Base-by-base conservation (phyloP, 2,888 invertebrate species). In the Trachelus iudaicus region DNA sequence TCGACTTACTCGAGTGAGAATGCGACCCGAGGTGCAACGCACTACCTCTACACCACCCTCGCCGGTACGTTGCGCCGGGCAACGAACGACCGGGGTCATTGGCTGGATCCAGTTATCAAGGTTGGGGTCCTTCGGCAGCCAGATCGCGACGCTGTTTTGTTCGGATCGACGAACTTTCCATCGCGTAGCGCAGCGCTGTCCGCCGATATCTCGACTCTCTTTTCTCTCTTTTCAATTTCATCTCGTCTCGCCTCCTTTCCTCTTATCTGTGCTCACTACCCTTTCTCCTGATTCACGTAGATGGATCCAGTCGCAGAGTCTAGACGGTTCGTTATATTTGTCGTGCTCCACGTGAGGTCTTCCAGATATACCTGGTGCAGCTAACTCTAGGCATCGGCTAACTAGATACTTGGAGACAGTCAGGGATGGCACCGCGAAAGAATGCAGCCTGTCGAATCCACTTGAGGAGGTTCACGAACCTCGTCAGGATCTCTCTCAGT, bases 101-200 rank as follows among this genome's bases (percentile, higher is more conserved):
- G 89, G 83, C 89, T 86, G 85, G 84, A 87, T 87, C 88, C 87
- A 88, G 87, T 87, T 88, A 89, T 85, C 88, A 88, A 89, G 89
- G 88, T 87, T 87, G 83, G 82, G 86, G 86, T 86, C 86, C 88
- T 86, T 86, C 85, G 56, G 23, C 56, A 56, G 56, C 56, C 56
- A 56, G 56, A 73, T 75, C 11, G 40, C 74, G 33, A 77, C 73
- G 69, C 31, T 77, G 71, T 75, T 75, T 71, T 71, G 34, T 75
- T 68, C 75, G 81, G 80, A 81, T 81, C 81, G 79, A 83, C 80
- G 80, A 83, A 84, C 84, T 81, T 82, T 79, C 79, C 85, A 80
- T 56, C 56, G 23, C 56, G 56, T 56, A 23, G 56, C 56, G 56
- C 56, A 56, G 56, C 56, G 56, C 23, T 23, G 2, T 23, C 23